Evolutionary conservation across 2,888 invertebrate genomes (phyloP), one percentile per base, ranked within the genome.

Genomic region (Oligia fasciuncula): DNA sequence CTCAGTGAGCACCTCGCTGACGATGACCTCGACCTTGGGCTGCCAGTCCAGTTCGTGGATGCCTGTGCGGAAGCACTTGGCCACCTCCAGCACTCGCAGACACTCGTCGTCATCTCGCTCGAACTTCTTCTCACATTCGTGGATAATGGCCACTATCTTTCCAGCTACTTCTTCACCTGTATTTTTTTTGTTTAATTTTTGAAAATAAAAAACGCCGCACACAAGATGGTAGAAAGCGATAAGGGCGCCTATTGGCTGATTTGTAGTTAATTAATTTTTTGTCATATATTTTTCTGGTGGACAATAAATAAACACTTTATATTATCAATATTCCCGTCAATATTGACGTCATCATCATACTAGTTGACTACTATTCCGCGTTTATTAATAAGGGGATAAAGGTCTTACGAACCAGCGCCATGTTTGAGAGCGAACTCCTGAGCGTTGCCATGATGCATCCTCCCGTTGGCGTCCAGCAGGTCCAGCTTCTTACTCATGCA

Each of bases 401-500:
- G 0, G 43, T 60, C 5, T 11, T 67, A 84, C 89, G 40, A 76
- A 94, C 94, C 93, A 84, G 94, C 94, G 23, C 94, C 94, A 65
- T 94, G 92, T n/a, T 85, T 86, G 73, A 89, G 75, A 0, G 93
- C 94, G 35, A 93, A 94, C 76, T 94, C 93, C 79, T 91, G 89
- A 0, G 93, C 90, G 35, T 93, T 93, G 1, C 92, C 94, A 54
- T 94, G 94, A 23, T 93, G 94, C 29, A 94, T 76, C 40, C 89
- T 92, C 0, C 94, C 94, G 2, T 85, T 87, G 0, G 79, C 80
- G 73, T 92, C 93, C 4, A 94, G 80, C 19, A 94, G 88, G 23
- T 94, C 90, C 29, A 94, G 86, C 77, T 94, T 94, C 84, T 92
- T 91, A 85, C 93, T 92, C 94, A 94, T 94, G 87, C 94, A 94